Evolutionary conservation across 2,888 invertebrate genomes (phyloP), one percentile per base, ranked within the genome.

Genomic region (Encarsia formosa): DNA sequence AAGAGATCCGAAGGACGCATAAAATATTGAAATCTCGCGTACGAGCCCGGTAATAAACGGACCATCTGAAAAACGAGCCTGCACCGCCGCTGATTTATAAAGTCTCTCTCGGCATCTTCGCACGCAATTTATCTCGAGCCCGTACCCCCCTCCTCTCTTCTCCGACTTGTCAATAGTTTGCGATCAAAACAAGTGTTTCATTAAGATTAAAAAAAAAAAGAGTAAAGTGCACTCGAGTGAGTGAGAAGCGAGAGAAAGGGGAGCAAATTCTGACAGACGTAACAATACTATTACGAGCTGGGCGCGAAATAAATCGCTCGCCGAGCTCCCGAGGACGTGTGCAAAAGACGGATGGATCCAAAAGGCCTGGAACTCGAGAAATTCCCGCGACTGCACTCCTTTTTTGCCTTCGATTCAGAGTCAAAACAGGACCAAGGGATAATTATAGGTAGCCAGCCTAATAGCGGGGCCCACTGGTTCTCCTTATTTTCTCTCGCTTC

Each of bases 271-370:
- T 57, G 57, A 57, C 57, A 55, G 52, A 52, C 54, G 57, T 55
- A 57, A 57, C 57, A 55, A 57, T 55, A 52, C 54, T 54, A 54
- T 57, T 54, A 57, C 46, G 44, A 43, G 29, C 23, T 4, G 34
- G 15, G 52, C 42, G 51, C 48, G 43, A 54, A 50, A 57, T 57
- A 57, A 57, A 57, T 57, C 54, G 58, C 40, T 57, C 56, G 53
- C 49, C 42, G 40, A 41, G 54, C 45, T 49, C 40, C 45, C 45
- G 49, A 38, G n/a, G 52, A 45, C 49, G 57, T 57, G 57, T 57
- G 52, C 52, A 57, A 57, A 57, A 57, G 57, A 57, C 46, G 54
- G 56, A 56, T 57, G 54, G 60, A 48, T 52, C 34, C 34, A 5
- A 9, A 15, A 34, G 13, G 13, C 5, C 8, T 50, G 47, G 59